These are phyloP conservation scores for Astreopora myriophthalma DNA, from an alignment of 64 coral and sea anemone genomes.

Conservation along the genomic window DNA sequence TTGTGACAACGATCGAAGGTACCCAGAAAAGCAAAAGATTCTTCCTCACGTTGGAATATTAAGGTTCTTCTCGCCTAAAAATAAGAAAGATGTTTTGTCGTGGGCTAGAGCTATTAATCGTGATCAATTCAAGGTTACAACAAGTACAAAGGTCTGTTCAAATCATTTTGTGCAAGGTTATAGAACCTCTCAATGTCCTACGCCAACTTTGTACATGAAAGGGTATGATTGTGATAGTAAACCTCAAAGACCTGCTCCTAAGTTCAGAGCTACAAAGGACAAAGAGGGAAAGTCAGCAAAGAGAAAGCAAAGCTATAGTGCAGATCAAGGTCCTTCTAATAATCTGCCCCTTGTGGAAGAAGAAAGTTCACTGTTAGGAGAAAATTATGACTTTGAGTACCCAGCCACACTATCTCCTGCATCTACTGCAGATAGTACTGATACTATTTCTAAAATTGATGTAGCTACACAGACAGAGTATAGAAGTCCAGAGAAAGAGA, in stretches of 20 bases:
- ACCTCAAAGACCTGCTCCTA: neutral
- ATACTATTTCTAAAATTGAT: neutral
- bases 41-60: no score
- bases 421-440: neutral
- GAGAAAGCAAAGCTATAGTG: neutral
- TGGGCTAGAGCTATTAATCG: no score
- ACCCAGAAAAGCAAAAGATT: no score
- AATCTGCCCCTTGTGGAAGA: neutral
- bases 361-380: neutral
- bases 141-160: no score
- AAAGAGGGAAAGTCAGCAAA: neutral
- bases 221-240: neutral
- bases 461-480: neutral
- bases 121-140: no score
- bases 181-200: conserved; percentile 1
- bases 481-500: neutral
- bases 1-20: no score
- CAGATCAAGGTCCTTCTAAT: neutral
- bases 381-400: neutral
- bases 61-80: no score
- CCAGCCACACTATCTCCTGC: no score
- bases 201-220: neutral
- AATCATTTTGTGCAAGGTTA: neutral
- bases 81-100: no score
- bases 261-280: neutral